Evolutionary conservation across 1,140 invertebrate species (phyloP), one percentile per base, ranked within the genome.

Genomic region (Hestina assimilis): DNA sequence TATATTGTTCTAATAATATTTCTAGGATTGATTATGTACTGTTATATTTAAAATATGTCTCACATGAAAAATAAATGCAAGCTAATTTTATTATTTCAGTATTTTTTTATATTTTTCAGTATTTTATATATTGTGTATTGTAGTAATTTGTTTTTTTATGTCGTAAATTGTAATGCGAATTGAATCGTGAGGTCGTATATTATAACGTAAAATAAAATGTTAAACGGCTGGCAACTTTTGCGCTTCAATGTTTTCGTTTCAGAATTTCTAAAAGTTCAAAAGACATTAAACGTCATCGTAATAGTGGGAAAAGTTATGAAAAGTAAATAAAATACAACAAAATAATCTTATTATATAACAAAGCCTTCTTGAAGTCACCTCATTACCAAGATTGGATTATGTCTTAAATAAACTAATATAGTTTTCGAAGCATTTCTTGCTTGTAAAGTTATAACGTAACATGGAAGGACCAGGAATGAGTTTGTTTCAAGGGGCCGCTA

Each of bases 401-500:
- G 21, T 9, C 7, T 14, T 19, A 50, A 28, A 24, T 9, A 26
- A 51, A 4, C 28, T 28, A 17, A 17, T 20, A 38, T 35, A 38
- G 19, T 50, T 23, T 38, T 4, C 23, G 26, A 12, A 45, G 20
- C 6, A 20, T 3, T 14, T 4, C n/a, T 17, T 38, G 33, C 8
- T 15, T 11, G 35, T 33, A 20, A 11, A 46, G 4, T 15, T 11
- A 35, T 33, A 20, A 11, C 38, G 4, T 24, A 46, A 14, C 8
- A 62, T 62, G 26, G 15, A 90, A 90, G 90, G 90, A 89, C 90
- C 90, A 3, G 91, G 91, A 17, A 83, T 91, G 71, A 92, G 91
- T 76, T 72, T 92, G 42, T 92, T 92, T 63, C 89, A 91, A 78
- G 91, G 90, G 17, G 89, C 79, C 15, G 87, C 87, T 4, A 89